Percentiles rank a stretch among this genome's conserved stretches.
Conservation (phyloP, 2,888 invertebrate species). For the Harpalus rubripes region DNA sequence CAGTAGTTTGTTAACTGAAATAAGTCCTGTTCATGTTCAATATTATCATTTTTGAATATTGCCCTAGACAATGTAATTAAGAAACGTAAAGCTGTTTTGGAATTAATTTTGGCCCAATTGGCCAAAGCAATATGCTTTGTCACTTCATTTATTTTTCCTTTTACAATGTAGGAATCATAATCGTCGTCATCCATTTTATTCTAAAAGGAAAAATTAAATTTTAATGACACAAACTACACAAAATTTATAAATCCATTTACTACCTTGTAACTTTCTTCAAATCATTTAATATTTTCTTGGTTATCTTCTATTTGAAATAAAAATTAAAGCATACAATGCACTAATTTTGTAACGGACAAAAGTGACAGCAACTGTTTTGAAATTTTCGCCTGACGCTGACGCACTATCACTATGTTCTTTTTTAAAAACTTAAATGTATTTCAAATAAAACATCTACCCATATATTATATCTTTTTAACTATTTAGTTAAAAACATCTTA, state of each 20-base stretch:
- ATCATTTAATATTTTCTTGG: not conserved
- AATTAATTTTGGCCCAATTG: not conserved
- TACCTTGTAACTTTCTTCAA: not conserved
- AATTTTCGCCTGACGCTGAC: not conserved
- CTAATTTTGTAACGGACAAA: constrained; percentile 27
- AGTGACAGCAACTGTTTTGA: constrained; percentile 25
- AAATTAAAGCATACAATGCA: not conserved
- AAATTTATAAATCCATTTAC: not conserved
- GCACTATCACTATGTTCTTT: constrained; percentile 19
- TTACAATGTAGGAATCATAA: not conserved
- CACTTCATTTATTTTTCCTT: constrained; percentile 38
- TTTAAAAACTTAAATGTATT: not conserved
- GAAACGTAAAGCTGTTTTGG: constrained; percentile 32
- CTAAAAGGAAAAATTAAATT: not conserved
- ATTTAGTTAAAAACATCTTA: not conserved
- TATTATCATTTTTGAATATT: not conserved
- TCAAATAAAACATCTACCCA: not conserved
- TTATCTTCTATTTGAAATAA: not conserved
- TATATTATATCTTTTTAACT: too few relatives aligned
- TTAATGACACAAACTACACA: not conserved
- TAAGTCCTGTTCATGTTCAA: constrained; percentile 1
- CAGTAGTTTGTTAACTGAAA: constrained; percentile 43
- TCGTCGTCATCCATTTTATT: constrained; percentile 38
- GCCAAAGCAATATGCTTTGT: not conserved
- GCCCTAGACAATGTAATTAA: constrained; percentile 43